Evolutionary conservation across 2,888 invertebrate genomes (phyloP).

Genomic region (Linnaemya tessellans): DNA sequence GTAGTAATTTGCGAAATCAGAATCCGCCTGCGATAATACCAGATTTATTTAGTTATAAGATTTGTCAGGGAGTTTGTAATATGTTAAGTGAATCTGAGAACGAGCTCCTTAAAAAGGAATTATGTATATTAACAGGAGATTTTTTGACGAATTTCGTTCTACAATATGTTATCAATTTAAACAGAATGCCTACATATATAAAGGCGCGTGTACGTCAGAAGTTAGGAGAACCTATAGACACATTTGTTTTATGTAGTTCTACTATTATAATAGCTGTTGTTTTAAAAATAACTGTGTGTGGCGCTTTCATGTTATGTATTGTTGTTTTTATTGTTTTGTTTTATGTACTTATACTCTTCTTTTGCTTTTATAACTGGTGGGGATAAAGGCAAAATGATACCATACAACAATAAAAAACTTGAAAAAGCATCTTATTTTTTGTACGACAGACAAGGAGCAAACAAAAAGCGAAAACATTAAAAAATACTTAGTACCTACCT

Average conservation of each 20-base stretch:
- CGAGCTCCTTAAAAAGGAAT: too few relatives aligned
- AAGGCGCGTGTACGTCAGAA: conserved; percentile 9
- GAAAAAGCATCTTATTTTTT: conserved; percentile 42
- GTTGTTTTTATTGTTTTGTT: conserved; percentile 25
- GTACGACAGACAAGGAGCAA: not conserved
- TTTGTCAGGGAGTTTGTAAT: too few relatives aligned
- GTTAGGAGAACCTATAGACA: not conserved
- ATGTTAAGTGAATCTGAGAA: too few relatives aligned
- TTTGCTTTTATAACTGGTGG: not conserved
- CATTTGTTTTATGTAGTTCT: not conserved
- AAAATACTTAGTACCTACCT: conserved; percentile 6
- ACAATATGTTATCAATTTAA: too few relatives aligned
- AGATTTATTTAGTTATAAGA: too few relatives aligned
- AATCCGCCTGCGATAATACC: too few relatives aligned
- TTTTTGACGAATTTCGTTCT: too few relatives aligned
- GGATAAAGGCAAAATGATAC: not conserved
- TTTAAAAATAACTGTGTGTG: conserved; percentile 65
- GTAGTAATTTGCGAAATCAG: too few relatives aligned
- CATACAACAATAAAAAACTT: conserved; percentile 22
- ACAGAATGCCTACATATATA: not conserved
- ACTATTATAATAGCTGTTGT: not conserved
- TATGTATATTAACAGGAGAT: too few relatives aligned
- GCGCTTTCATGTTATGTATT: conserved; percentile 59
- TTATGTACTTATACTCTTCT: conserved; percentile 1
- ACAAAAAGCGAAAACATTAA: conserved; percentile 5